These are phyloP conservation scores for Dolichoris vasculosae DNA, from an alignment of 1,140 invertebrate species.

Conservation along the genomic window DNA sequence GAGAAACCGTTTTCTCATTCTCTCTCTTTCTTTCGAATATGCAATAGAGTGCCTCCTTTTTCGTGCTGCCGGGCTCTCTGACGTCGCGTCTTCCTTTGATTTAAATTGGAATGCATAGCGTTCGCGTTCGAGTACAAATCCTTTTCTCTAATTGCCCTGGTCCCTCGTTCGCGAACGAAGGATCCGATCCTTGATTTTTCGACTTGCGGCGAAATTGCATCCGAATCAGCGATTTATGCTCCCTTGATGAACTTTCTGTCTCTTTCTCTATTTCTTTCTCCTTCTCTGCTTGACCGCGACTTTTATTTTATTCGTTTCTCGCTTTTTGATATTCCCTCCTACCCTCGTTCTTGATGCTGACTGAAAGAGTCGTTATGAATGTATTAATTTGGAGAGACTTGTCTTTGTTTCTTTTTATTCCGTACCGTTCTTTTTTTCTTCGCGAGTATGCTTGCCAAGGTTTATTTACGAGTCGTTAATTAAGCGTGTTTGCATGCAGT, in stretches of 20 bases:
- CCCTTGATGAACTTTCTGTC: conserved; percentile 27
- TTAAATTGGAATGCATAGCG: conserved; percentile 69
- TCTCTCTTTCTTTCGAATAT: conserved; percentile 6
- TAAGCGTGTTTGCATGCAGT: conserved; percentile 47
- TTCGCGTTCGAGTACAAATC: conserved; percentile 39
- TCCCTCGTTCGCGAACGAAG: conserved; percentile 32
- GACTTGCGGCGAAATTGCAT: conserved; percentile 48
- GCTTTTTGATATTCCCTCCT: neutral
- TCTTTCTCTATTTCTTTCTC: neutral
- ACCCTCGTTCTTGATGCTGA: conserved; percentile 2
- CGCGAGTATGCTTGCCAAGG: neutral
- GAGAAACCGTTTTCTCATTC: neutral
- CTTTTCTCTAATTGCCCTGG: conserved; percentile 53
- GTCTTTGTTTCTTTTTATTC: conserved; percentile 26
- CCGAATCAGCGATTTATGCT: conserved; percentile 34
- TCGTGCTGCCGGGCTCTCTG: conserved; percentile 34
- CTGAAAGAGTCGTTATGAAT: conserved; percentile 52
- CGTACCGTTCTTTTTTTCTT: neutral
- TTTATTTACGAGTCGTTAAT: conserved; percentile 49
- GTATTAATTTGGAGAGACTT: conserved; percentile 48
- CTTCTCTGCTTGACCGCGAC: neutral
- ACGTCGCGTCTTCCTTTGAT: conserved; percentile 62
- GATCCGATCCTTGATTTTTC: conserved; percentile 41
- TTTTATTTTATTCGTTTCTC: conserved; percentile 21
- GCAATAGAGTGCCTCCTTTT: conserved; percentile 21